phyloP scores from a whole-genome alignment of 2,113 vertebrate species.

The Tinamus guttatus region DNA sequence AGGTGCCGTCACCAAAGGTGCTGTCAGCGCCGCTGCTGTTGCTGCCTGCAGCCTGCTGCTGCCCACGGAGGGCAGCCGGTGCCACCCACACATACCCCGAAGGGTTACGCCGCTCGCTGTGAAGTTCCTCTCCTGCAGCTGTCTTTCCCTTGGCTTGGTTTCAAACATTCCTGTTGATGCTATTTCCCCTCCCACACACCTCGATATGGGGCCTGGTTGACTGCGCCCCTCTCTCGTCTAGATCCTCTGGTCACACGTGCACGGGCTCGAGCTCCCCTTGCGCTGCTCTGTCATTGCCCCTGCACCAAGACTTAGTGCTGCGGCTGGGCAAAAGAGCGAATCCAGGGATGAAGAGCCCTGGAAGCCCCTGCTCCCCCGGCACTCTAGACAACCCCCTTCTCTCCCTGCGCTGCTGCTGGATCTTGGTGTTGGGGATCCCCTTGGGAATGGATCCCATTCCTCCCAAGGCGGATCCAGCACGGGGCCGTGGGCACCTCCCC shows the following conservation, averaged over 20 bases:
- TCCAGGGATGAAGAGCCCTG: fast-evolving
- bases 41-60: not conserved
- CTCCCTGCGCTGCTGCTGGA: fast-evolving
- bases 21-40: too few species aligned
- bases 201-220: not conserved
- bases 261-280: too few species aligned
- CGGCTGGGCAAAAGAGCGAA: fast-evolving
- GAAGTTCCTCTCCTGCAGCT: conserved; percentile 35
- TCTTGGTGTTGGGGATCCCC: not conserved
- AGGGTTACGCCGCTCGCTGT: not conserved
- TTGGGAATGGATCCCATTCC: not conserved
- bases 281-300: not conserved
- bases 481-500: fast-evolving
- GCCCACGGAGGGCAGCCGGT: not conserved
- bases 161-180: conserved; percentile 62
- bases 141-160: conserved; percentile 45
- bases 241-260: fast-evolving
- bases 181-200: conserved; percentile 69
- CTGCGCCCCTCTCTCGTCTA: not conserved
- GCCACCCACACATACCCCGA: not conserved
- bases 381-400: fast-evolving
- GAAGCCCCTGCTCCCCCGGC: not conserved
- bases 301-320: fast-evolving
- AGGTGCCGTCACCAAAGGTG: too few species aligned
- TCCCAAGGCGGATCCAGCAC: fast-evolving